Percentiles rank a stretch among this genome's conserved stretches.
Conservation (phyloP, 2,797 vertebrate genomes). For the Salmo trutta region DNA sequence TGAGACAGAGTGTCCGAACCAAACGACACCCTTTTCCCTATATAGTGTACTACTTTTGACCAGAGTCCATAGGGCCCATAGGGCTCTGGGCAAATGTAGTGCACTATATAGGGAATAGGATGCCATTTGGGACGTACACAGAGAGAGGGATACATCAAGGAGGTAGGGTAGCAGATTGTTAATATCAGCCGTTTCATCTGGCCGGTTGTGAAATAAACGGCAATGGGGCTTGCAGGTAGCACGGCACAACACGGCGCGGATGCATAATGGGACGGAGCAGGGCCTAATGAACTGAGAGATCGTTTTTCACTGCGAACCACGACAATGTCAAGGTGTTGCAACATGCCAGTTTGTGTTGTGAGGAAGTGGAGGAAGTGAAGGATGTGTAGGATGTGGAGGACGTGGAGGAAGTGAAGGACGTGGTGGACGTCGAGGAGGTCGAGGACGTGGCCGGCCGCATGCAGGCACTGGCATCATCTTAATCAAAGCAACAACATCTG, state of each 20-base stretch:
- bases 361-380: too few relatives aligned
- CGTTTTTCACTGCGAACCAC: slow-evolving; percentile 78
- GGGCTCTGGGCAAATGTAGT: background rate
- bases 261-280: slow-evolving; percentile 79
- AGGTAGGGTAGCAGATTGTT: slow-evolving; percentile 76
- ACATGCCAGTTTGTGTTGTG: slow-evolving; percentile 76
- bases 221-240: slow-evolving; percentile 86
- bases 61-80: background rate
- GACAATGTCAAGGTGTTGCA: slow-evolving; percentile 78
- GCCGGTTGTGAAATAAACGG: slow-evolving; percentile 84
- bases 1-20: background rate
- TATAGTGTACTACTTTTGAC: background rate
- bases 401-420: background rate
- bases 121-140: slow-evolving; percentile 1
- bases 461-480: background rate
- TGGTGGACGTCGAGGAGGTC: background rate
- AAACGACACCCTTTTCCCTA: background rate
- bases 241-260: slow-evolving; percentile 69
- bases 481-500: background rate
- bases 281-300: slow-evolving; percentile 83
- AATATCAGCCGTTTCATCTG: slow-evolving; percentile 85
- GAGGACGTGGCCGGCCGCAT: too few relatives aligned
- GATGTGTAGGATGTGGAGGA: too few relatives aligned
- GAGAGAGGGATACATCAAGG: slow-evolving; percentile 75
- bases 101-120: background rate